These are phyloP conservation scores for Crossocerus cetratus DNA, from an alignment of 2,888 invertebrate species.

Conservation along the genomic window DNA sequence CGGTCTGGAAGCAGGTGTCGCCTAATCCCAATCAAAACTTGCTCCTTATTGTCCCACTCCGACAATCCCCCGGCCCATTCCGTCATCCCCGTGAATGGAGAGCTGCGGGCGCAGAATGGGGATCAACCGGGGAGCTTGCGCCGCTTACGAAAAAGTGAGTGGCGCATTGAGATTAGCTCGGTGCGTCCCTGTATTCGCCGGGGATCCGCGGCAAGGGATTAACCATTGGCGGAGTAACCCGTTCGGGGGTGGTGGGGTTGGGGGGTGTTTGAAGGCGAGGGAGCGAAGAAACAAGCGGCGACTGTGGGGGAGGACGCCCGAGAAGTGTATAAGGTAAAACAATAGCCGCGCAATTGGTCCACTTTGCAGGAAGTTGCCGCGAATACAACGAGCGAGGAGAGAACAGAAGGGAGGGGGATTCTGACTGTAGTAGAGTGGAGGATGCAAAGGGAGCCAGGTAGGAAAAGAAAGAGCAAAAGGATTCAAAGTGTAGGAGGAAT, in stretches of 20 bases:
- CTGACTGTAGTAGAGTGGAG: slow-evolving; percentile 12
- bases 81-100: too few species aligned
- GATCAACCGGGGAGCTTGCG: too few species aligned
- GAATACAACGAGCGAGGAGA: slow-evolving; percentile 13
- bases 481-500: slow-evolving; percentile 2
- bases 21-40: too few species aligned
- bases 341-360: slow-evolving; percentile 47
- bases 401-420: neutral
- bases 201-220: neutral
- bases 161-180: too few species aligned
- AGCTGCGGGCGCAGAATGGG: too few species aligned
- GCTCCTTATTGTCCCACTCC: too few species aligned
- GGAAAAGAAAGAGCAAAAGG: slow-evolving; percentile 4
- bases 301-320: neutral
- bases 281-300: neutral
- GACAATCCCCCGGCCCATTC: too few species aligned
- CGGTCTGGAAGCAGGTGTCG: too few species aligned
- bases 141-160: too few species aligned
- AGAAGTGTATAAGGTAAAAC: slow-evolving; percentile 34
- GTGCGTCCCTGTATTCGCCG: neutral
- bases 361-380: slow-evolving; percentile 36
- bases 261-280: neutral
- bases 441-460: slow-evolving; percentile 23
- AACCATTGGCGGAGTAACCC: neutral
- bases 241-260: too few species aligned